Evolutionary conservation across 2,888 invertebrate species (phyloP), one percentile per base, ranked within the genome.

Genomic region (Erebia epiphron): DNA sequence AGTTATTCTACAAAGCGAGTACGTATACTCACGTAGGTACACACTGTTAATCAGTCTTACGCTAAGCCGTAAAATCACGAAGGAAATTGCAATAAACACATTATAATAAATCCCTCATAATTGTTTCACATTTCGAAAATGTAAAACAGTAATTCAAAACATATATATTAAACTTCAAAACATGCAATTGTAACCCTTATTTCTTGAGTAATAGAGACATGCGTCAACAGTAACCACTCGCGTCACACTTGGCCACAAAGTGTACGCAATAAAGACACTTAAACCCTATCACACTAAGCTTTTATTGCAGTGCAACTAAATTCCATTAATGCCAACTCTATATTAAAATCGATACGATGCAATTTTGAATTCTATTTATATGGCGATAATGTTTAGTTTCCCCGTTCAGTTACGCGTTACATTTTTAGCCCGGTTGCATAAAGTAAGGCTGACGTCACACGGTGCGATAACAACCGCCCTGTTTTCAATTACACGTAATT

Each of bases 401-500:
- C 26, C 56, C 58, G 49, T 58, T 67, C 57, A 46, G 21, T 26
- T 21, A 58, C 54, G 41, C 49, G 66, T 69, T 62, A 66, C 66
- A 70, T 68, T 74, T 65, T 62, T 70, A 68, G 63, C 68, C 54
- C 58, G 66, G 70, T 70, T 75, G 74, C 75, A 76, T 76, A 75
- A 75, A 77, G 68, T 73, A 71, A 70, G 70, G 58, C 74, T 83
- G 83, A 84, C 86, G 84, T 87, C 86, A 86, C 81, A 79, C 77
- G 76, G 78, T 74, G 79, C 76, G 78, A 80, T 87, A 89, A 89
- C 87, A 82, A 86, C 86, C 85, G 83, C 87, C 87, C 84, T 79
- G 86, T 88, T 90, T 92, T 92, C 92, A 92, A 92, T 92, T 92
- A 90, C 91, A 84, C 76, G 84, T 91, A 90, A 92, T 91, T 90